Conservation (phyloP, 2,888 invertebrate genomes). For the Megastigmus dorsalis region DNA sequence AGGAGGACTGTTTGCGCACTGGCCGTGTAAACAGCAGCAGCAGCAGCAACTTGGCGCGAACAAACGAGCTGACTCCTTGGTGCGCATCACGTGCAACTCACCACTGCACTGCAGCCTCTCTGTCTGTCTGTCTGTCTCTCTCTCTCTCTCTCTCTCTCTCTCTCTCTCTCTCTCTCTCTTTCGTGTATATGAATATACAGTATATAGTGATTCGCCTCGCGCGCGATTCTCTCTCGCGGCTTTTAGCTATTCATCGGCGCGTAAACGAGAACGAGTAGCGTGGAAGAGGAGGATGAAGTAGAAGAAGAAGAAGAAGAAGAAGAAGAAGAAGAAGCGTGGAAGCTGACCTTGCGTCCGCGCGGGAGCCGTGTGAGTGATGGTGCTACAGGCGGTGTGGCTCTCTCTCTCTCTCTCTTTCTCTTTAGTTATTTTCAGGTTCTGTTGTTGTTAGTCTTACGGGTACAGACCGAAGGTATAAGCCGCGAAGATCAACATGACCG, state of each 20-base stretch:
- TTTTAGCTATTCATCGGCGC: slow-evolving; percentile 38
- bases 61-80: too few relatives aligned
- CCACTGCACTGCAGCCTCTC: too few relatives aligned
- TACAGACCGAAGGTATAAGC: too few relatives aligned
- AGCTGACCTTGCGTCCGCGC: slow-evolving; percentile 20
- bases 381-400: slow-evolving; percentile 25
- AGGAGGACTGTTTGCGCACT: too few relatives aligned
- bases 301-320: slow-evolving; percentile 3
- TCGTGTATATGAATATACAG: neutral
- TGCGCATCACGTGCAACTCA: too few relatives aligned
- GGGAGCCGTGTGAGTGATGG: slow-evolving; percentile 40
- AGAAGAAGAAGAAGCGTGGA: neutral
- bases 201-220: too few relatives aligned
- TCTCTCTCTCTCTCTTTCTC: too few relatives aligned
- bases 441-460: slow-evolving; percentile 9
- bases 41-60: neutral
- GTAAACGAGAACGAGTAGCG: too few relatives aligned
- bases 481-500: slow-evolving; percentile 15
- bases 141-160: too few relatives aligned
- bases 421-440: slow-evolving; percentile 25
- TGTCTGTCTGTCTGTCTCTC: too few relatives aligned
- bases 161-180: too few relatives aligned
- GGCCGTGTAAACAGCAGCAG: neutral
- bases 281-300: neutral
- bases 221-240: neutral